A percentile compares a stretch with the other conserved stretches of the same genome.
These are phyloP conservation scores for Ochropacha duplaris DNA, from an alignment of 2,888 invertebrate genomes.

Conservation along the genomic window DNA sequence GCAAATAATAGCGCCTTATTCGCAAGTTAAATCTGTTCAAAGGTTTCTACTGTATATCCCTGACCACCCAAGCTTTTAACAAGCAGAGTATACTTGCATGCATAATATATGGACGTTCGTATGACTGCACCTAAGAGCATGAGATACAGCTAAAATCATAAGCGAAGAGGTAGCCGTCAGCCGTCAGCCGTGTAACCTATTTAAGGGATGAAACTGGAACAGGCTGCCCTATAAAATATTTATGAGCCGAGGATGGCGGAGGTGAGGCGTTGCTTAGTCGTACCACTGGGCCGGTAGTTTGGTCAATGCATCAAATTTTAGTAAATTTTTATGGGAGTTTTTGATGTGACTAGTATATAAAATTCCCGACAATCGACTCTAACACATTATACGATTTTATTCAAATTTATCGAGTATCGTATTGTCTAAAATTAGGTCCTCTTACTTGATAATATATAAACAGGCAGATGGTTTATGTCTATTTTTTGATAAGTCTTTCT, in stretches of 20 bases:
- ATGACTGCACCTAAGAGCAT: background rate
- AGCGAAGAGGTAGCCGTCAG: conserved; percentile 15
- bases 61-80: background rate
- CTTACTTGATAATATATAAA: too few relatives aligned
- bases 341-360: background rate
- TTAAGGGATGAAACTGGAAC: conserved; percentile 24
- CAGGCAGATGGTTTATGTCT: too few relatives aligned
- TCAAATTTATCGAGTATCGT: too few relatives aligned
- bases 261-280: background rate
- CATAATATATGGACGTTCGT: background rate
- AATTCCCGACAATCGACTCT: too few relatives aligned
- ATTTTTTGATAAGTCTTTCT: too few relatives aligned
- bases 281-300: background rate
- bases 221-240: conserved; percentile 12
- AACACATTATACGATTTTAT: too few relatives aligned
- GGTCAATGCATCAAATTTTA: background rate
- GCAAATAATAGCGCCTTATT: background rate
- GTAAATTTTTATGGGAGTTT: background rate
- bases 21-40: background rate
- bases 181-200: conserved; percentile 35
- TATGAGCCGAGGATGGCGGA: conserved; percentile 3
- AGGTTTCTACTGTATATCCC: background rate
- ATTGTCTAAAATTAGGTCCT: too few relatives aligned
- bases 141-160: conserved; percentile 8
- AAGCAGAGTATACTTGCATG: background rate